Conservation (phyloP, 2,113 vertebrate genomes). For the human (Homo sapiens) region GRCh38 chr4:108118501-108119000, state of each 20-base stretch:
- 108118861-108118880: neutral
- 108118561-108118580: slow-evolving; percentile 62
- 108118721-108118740: slow-evolving; percentile 13
- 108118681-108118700: slow-evolving; percentile 57
- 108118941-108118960: neutral
- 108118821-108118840: neutral
- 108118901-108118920: neutral
- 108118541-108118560: slow-evolving; percentile 48
- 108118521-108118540: neutral
- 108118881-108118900: neutral
- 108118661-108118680: slow-evolving; percentile 50
- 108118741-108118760: slow-evolving; percentile 40
- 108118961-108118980: no score
- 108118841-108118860: slow-evolving; percentile 66
- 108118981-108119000: neutral
- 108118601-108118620: slow-evolving; percentile 63
- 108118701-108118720: slow-evolving; percentile 53
- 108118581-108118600: slow-evolving; percentile 50
- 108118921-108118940: neutral
- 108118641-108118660: slow-evolving; percentile 63
- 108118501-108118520: slow-evolving; percentile 42
- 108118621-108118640: slow-evolving; percentile 60
- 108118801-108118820: slow-evolving; percentile 75
- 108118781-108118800: slow-evolving; percentile 79
- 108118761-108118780: slow-evolving; percentile 52